These are phyloP conservation scores for Holocentrus rufus DNA, from an alignment of 2,797 vertebrate genomes.

Conservation along the genomic window DNA sequence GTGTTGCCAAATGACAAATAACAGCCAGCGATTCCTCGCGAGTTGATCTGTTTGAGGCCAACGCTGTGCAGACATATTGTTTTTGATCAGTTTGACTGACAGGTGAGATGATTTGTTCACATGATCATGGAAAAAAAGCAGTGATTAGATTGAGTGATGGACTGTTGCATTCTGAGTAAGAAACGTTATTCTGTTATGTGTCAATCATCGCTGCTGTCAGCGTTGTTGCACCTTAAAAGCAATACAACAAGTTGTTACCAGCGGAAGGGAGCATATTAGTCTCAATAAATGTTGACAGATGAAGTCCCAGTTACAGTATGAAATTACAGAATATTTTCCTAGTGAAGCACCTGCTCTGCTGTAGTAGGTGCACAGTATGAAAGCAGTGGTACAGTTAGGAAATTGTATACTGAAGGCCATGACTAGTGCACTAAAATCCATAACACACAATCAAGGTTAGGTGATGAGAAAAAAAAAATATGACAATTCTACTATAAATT, in stretches of 20 bases:
- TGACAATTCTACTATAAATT: not conserved
- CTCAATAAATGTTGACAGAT: slow-evolving; percentile 50
- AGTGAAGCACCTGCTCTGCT: not conserved
- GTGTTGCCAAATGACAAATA: slow-evolving; percentile 16
- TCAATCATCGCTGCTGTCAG: slow-evolving; percentile 56
- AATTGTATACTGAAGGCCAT: too few species aligned
- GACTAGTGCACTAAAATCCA: too few species aligned
- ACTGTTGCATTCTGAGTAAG: slow-evolving; percentile 31
- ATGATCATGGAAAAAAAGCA: slow-evolving; percentile 36
- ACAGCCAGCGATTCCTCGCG: not conserved
- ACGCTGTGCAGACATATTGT: not conserved
- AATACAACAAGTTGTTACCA: slow-evolving; percentile 49
- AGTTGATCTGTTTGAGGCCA: not conserved
- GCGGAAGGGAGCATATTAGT: slow-evolving; percentile 45
- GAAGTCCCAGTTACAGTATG: slow-evolving; percentile 32
- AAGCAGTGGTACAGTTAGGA: slow-evolving; percentile 2
- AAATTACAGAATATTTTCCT: slow-evolving; percentile 26
- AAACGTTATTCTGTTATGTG: slow-evolving; percentile 36
- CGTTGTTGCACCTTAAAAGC: slow-evolving; percentile 48
- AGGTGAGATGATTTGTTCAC: slow-evolving; percentile 24
- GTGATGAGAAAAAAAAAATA: too few species aligned
- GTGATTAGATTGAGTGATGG: slow-evolving; percentile 52
- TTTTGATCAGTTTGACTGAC: slow-evolving; percentile 22
- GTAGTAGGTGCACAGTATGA: slow-evolving; percentile 18
- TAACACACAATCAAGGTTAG: too few species aligned